Base-by-base conservation (phyloP, 2,113 vertebrate species). In the Percopsis transmontana region DNA sequence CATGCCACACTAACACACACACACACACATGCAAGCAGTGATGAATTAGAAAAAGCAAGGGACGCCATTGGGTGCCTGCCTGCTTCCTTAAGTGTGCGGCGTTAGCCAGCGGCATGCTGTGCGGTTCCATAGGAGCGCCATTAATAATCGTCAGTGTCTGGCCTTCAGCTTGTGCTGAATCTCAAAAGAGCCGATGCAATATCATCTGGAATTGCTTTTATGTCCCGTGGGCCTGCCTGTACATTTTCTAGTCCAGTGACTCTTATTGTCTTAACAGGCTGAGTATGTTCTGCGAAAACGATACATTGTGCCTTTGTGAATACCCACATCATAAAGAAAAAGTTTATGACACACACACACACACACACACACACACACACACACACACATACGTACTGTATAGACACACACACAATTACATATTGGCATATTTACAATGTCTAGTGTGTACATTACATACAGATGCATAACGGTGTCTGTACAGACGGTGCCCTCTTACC, bases 251-350 rank as follows among this genome's bases (percentile, higher is more conserved):
- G 73, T 82, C 72, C 75, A 76, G 77, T 81, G 80, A 81, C 76
- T 84, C 60, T 75, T 81, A 83, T 86, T 89, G 87, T 88, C 85
- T 88, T 77, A 88, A 85, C 72, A 85, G 83, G 83, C 84, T 67
- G 80, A 82, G 73, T 83, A 72, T 75, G 87, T 84, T 89, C 62
- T 66, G 66, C 61, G 53, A 83, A 78, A 84, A 83, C 87, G 78
- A 85, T 80, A 87, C 77, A 84, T 82, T 87, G 90, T 92, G 91
- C 90, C 91, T 92, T 92, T 90, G 76, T 90, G 73, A 86, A 86
- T 75, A 85, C 76, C 87, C 80, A 74, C 76, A 80, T 56, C 40
- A 70, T 73, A 59, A 57, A 79, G 66, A 72, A 70, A 70, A 80
- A 76, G 68, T 76, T 60, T 82, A 72, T 66, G 63, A 79, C 74